These are phyloP conservation scores for Drosophila santomea DNA, from an alignment of 1,140 invertebrate species.

Conservation along the genomic window DNA sequence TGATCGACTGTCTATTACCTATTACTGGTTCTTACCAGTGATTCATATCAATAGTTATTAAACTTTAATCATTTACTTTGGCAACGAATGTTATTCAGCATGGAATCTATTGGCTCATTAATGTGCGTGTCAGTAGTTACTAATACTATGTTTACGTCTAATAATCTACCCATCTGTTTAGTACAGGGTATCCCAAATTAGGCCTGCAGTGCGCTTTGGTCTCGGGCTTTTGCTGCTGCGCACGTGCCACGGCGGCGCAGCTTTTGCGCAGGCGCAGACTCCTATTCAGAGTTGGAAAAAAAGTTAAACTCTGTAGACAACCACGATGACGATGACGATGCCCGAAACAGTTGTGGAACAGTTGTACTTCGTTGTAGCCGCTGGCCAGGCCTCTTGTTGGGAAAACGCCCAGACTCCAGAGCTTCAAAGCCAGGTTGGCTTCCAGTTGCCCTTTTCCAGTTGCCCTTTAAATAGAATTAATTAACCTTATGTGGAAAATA, in stretches of 20 bases:
- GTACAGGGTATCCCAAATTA: conserved; percentile 38
- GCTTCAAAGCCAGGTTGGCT: not conserved
- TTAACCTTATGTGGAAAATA: not conserved
- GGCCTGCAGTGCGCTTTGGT: conserved; percentile 42
- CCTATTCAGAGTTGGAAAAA: conserved; percentile 25
- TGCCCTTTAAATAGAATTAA: not conserved
- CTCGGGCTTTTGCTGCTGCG: conserved; percentile 43
- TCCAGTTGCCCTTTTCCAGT: not conserved
- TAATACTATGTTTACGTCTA: no score
- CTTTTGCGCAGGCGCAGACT: conserved; percentile 59
- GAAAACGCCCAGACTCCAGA: conserved; percentile 30
- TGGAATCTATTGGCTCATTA: no score
- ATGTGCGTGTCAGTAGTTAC: no score
- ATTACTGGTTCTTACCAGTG: no score
- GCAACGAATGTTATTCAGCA: no score
- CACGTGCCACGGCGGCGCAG: conserved; percentile 74
- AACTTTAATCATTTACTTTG: no score
- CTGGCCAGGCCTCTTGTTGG: conserved; percentile 35
- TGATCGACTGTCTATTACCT: not conserved
- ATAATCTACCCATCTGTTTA: not conserved
- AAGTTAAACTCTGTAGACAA: conserved; percentile 30
- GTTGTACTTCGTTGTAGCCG: conserved; percentile 46
- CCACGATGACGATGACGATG: conserved; percentile 36
- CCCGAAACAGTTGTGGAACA: conserved; percentile 54
- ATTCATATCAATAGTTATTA: not conserved